phyloP scores from a whole-genome alignment of 2,888 invertebrate genomes.

The Toxonevra muliebris region DNA sequence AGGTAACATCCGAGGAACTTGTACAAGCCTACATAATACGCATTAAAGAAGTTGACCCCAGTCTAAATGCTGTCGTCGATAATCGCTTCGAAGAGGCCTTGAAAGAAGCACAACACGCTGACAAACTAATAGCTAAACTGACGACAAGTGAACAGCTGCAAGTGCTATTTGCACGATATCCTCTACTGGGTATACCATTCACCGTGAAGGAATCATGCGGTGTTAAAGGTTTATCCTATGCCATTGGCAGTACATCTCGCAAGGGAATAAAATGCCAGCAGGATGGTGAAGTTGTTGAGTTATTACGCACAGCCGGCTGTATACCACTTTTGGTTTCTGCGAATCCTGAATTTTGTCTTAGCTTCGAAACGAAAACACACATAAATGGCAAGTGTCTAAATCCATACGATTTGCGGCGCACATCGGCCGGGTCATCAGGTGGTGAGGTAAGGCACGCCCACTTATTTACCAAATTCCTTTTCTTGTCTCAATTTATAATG shows the following conservation, averaged over 20 bases:
- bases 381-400: conserved; percentile 83
- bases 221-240: conserved; percentile 75
- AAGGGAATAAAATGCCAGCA: conserved; percentile 67
- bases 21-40: conserved; percentile 72
- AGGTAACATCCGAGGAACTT: conserved; percentile 72
- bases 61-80: conserved; percentile 78
- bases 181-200: conserved; percentile 83
- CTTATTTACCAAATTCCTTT: conserved; percentile 58
- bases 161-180: conserved; percentile 67
- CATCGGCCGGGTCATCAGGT: conserved; percentile 90
- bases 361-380: conserved; percentile 85
- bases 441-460: conserved; percentile 69
- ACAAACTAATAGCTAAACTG: conserved; percentile 62
- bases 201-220: conserved; percentile 84
- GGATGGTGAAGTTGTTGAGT: conserved; percentile 76
- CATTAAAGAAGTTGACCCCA: conserved; percentile 73
- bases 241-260: conserved; percentile 73
- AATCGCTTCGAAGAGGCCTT: conserved; percentile 74
- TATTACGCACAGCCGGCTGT: conserved; percentile 77
- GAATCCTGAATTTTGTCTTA: conserved; percentile 88
- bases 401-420: conserved; percentile 80
- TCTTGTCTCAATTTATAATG: too few species aligned
- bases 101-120: conserved; percentile 72
- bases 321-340: conserved; percentile 86
- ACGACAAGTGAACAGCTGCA: conserved; percentile 47